Conservation (phyloP, 2,113 vertebrate species). For the Formicarius rufipectus region DNA sequence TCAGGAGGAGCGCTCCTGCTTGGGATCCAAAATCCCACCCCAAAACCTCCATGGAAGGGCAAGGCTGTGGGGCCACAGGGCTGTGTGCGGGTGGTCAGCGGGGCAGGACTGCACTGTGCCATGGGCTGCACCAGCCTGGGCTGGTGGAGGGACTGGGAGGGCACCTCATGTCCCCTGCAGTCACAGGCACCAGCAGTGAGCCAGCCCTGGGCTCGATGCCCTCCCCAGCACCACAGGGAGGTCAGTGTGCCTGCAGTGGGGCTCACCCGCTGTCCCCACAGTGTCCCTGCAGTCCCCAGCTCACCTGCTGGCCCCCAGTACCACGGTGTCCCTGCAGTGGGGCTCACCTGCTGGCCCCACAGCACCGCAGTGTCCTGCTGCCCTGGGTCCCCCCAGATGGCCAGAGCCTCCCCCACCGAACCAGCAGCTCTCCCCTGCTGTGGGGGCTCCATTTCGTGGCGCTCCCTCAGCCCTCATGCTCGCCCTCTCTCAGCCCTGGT, state of each 20-base stretch:
- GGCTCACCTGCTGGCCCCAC: background rate
- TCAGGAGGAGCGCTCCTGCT: accelerated
- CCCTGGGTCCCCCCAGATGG: accelerated
- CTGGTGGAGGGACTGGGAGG: background rate
- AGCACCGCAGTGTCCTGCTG: background rate
- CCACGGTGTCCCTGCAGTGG: background rate
- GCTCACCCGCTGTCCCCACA: background rate
- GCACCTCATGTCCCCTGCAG: background rate
- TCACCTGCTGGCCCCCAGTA: background rate
- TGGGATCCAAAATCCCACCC: background rate
- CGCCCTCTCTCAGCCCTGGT: accelerated
- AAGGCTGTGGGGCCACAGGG: no score
- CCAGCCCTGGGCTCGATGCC: background rate
- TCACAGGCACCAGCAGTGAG: background rate
- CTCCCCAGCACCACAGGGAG: background rate
- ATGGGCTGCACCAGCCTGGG: accelerated
- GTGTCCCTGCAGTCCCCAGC: accelerated
- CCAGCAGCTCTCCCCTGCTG: background rate
- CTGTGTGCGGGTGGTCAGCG: background rate
- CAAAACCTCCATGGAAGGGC: no score
- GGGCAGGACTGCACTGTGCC: background rate
- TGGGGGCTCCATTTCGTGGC: background rate
- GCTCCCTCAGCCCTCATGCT: accelerated
- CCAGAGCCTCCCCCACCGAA: background rate
- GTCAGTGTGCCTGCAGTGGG: no score